Evolutionary conservation across 2,888 invertebrate species (phyloP).

Genomic region (Cepaea hortensis): DNA sequence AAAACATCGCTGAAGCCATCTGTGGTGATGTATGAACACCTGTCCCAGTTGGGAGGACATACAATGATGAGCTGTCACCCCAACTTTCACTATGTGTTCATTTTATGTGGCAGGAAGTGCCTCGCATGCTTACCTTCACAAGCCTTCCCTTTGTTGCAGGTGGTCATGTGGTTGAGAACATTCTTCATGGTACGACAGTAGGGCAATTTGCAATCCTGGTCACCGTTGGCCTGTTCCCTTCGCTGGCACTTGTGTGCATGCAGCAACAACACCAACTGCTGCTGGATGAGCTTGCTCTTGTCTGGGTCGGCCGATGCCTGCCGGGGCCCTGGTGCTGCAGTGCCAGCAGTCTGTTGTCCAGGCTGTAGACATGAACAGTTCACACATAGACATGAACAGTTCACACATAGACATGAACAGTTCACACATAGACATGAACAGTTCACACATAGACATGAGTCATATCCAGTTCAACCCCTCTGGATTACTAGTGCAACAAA

Average conservation of each 20-base stretch:
- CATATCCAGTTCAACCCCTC: no score
- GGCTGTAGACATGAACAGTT: conserved; percentile 31
- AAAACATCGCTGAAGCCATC: no score
- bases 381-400: no score
- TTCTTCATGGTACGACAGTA: conserved; percentile 99
- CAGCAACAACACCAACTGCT: conserved; percentile 94
- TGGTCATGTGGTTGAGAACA: conserved; percentile 98
- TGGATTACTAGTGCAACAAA: no score
- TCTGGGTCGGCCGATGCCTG: conserved; percentile 88
- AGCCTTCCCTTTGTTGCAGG: conserved; percentile 88
- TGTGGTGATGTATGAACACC: no score
- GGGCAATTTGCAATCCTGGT: conserved; percentile 91
- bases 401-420: no score
- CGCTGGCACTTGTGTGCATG: conserved; percentile 99
- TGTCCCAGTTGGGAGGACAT: no score
- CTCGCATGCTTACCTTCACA: conserved; percentile 73
- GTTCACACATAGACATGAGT: background rate
- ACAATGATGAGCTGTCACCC: no score
- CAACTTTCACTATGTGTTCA: no score
- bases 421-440: background rate
- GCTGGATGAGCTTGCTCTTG: conserved; percentile 97
- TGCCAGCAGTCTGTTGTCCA: conserved; percentile 44
- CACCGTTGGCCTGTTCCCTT: conserved; percentile 90
- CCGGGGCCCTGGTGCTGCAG: conserved; percentile 53
- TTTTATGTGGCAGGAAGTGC: no score